These are phyloP conservation scores for Drosophila kanekoi DNA, from an alignment of 2,888 invertebrate species.

Conservation along the genomic window DNA sequence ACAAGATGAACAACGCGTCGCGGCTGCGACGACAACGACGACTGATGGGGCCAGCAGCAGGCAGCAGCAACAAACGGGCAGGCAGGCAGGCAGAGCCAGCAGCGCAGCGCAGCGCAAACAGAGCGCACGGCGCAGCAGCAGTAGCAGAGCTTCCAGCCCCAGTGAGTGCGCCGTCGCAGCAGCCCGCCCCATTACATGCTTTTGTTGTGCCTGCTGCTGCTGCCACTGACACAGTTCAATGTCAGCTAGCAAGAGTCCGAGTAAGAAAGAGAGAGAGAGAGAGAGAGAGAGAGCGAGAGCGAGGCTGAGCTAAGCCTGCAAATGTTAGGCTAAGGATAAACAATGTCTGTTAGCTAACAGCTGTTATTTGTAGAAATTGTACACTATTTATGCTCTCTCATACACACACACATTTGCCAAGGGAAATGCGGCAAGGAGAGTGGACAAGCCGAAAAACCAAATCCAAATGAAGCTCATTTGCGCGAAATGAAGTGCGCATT, in stretches of 20 bases:
- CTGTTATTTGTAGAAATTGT: slow-evolving; percentile 28
- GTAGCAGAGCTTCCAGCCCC: slow-evolving; percentile 29
- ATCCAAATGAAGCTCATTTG: slow-evolving; percentile 18
- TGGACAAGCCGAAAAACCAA: background rate
- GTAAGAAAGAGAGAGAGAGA: slow-evolving; percentile 8
- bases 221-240: slow-evolving; percentile 76
- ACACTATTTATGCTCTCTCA: background rate
- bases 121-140: slow-evolving; percentile 59
- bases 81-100: slow-evolving; percentile 19
- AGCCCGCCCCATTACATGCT: slow-evolving; percentile 64
- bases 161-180: slow-evolving; percentile 53
- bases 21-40: slow-evolving; percentile 53
- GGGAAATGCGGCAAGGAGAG: background rate
- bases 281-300: slow-evolving; percentile 18
- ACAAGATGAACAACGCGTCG: slow-evolving; percentile 61
- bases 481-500: slow-evolving; percentile 46
- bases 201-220: slow-evolving; percentile 32
- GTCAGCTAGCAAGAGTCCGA: slow-evolving; percentile 43
- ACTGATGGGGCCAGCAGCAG: slow-evolving; percentile 48
- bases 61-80: slow-evolving; percentile 31
- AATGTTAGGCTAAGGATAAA: slow-evolving; percentile 45
- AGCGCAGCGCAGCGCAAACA: slow-evolving; percentile 41
- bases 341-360: slow-evolving; percentile 33
- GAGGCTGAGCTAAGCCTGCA: slow-evolving; percentile 23
- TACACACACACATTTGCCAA: background rate